Evolutionary conservation across 2,888 invertebrate genomes (phyloP), one percentile per base, ranked within the genome.

Genomic region (Lomographa bimaculata): DNA sequence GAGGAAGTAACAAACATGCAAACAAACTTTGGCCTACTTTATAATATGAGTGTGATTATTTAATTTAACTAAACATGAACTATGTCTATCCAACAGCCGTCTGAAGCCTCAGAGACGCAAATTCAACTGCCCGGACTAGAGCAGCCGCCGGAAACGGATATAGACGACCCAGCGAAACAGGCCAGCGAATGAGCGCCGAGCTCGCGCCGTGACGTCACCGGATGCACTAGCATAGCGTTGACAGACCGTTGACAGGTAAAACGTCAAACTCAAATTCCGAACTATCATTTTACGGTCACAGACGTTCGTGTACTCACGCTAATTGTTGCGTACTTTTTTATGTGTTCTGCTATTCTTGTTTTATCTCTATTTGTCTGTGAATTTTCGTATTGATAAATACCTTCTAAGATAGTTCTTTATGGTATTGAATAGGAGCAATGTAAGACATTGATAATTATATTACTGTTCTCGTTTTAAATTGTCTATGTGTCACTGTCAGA

Each of bases 61-160:
- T n/a, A n/a, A n/a, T n/a, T n/a, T n/a, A n/a, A n/a, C n/a, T n/a
- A n/a, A n/a, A n/a, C n/a, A n/a, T n/a, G n/a, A n/a, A n/a, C n/a
- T n/a, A n/a, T n/a, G n/a, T n/a, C 57, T 46, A n/a, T 51, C 40
- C 41, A 14, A 3, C 87, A 94, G 94, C 94, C 94, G 6, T 94
- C 94, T 3, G 94, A 94, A 84, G 94, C 94, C n/a, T 93, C 94
- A 1, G 94, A 94, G 60, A 94, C 95, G 7, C 93, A 94, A 76
- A 94, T 95, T 60, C 93, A 93, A 66, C 86, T 95, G 51, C 94
- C 94, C 7, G 94, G 94, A 11, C 83, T 95, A 46, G 93, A 82
- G 46, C 79, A 82, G 21, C 67, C 83, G 0, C 81, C 77, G 1
- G 85, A 82, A 41, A 81, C 78, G 2, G 87, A 87, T 3, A 50